phyloP scores from a whole-genome alignment of 2,888 invertebrate species.

The Pseudococcus jackbeardsleyi region DNA sequence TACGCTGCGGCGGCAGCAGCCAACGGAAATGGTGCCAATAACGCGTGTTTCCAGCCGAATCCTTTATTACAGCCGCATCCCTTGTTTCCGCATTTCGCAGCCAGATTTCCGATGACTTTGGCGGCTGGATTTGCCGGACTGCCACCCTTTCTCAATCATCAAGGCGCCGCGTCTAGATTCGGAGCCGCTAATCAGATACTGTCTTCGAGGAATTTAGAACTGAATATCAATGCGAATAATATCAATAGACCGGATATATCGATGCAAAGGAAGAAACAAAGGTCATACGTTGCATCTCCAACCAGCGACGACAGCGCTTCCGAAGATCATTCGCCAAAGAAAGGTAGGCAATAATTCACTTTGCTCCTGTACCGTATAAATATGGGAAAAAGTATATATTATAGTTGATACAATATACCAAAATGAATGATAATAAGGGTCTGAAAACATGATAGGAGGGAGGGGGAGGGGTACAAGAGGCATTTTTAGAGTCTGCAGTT shows the following conservation, averaged over 20 bases:
- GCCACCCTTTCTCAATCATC: conserved; percentile 67
- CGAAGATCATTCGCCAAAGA: conserved; percentile 59
- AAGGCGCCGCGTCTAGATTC: conserved; percentile 70
- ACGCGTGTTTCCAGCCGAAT: conserved; percentile 66
- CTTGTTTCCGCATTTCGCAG: conserved; percentile 67
- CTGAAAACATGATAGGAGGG: no score
- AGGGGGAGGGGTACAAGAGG: no score
- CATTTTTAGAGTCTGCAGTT: no score
- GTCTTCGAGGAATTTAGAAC: conserved; percentile 48
- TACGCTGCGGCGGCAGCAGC: conserved; percentile 70
- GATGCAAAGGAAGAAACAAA: conserved; percentile 41
- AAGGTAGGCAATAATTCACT: conserved; percentile 19
- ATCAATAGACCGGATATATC: conserved; percentile 20
- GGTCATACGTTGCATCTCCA: conserved; percentile 55
- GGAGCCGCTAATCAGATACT: conserved; percentile 69
- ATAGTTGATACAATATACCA: no score
- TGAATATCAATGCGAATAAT: conserved; percentile 53
- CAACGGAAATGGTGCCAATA: conserved; percentile 65
- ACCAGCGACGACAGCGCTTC: conserved; percentile 63
- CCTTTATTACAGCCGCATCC: conserved; percentile 68
- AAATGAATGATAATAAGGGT: no score
- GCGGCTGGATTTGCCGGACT: conserved; percentile 67
- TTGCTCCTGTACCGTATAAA: no score
- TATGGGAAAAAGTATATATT: no score
- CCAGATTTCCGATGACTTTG: conserved; percentile 67